These are phyloP conservation scores for Parascotia fuliginaria DNA, from an alignment of 2,888 invertebrate genomes.

Conservation along the genomic window DNA sequence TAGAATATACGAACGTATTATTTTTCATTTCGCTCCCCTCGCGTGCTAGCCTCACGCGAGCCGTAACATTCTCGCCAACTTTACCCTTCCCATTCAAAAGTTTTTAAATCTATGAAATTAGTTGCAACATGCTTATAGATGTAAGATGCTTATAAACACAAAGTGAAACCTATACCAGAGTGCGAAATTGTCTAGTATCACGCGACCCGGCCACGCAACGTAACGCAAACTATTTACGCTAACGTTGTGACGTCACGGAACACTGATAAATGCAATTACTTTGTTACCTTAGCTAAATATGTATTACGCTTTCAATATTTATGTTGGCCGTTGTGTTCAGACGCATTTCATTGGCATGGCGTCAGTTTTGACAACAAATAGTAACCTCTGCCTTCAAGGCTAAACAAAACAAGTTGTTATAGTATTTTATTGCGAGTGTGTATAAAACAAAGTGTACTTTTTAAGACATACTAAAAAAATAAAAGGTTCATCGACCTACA, in stretches of 20 bases:
- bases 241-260: slow-evolving; percentile 38
- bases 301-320: slow-evolving; percentile 36
- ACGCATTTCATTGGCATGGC: slow-evolving; percentile 34
- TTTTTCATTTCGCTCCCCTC: slow-evolving; percentile 28
- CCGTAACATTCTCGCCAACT: slow-evolving; percentile 34
- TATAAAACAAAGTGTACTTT: slow-evolving; percentile 20
- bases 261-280: slow-evolving; percentile 26
- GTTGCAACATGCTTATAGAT: slow-evolving; percentile 31
- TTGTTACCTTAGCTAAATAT: slow-evolving; percentile 24
- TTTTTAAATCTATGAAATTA: slow-evolving; percentile 58
- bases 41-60: slow-evolving; percentile 31
- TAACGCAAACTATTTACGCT: slow-evolving; percentile 25
- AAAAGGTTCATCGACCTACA: slow-evolving; percentile 30
- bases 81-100: slow-evolving; percentile 48
- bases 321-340: slow-evolving; percentile 22
- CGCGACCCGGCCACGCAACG: slow-evolving; percentile 26
- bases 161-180: slow-evolving; percentile 32
- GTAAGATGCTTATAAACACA: slow-evolving; percentile 31
- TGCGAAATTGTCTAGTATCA: slow-evolving; percentile 40
- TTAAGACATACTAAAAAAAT: slow-evolving; percentile 27
- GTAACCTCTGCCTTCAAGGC: slow-evolving; percentile 22
- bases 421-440: slow-evolving; percentile 19
- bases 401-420: slow-evolving; percentile 4
- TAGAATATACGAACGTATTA: slow-evolving; percentile 2
- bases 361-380: slow-evolving; percentile 22